Conservation (phyloP, 2,797 vertebrate species). For the Acridotheres tristis region DNA sequence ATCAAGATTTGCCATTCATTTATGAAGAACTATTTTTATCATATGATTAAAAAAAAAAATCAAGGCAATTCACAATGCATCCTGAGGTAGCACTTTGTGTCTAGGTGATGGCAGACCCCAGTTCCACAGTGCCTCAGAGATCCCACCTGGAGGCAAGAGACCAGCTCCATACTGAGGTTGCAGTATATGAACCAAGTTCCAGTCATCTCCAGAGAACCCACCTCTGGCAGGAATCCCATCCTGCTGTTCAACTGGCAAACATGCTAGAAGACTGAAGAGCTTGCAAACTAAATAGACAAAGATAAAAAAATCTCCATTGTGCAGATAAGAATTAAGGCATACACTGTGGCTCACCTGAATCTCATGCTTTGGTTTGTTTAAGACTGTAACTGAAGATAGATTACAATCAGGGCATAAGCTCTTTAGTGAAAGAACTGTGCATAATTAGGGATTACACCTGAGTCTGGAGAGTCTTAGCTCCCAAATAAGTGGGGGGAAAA, state of each 20-base stretch:
- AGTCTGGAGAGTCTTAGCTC: not conserved
- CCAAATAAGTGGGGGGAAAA: not conserved
- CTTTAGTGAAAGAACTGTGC: not conserved
- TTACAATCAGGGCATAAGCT: not conserved
- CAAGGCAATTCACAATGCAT: not conserved
- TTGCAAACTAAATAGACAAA: not conserved
- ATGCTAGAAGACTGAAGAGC: not conserved
- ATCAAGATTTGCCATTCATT: not conserved
- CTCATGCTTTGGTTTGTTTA: not conserved
- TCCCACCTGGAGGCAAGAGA: not conserved
- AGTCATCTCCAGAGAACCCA: not conserved
- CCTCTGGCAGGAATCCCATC: not conserved
- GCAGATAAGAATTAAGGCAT: not conserved
- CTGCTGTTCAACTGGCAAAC: not conserved
- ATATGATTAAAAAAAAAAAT: not conserved
- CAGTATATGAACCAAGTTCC: not conserved
- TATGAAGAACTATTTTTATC: conserved; percentile 13
- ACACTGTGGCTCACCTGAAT: not conserved
- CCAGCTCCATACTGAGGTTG: not conserved
- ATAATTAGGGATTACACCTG: not conserved
- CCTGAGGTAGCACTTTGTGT: not conserved
- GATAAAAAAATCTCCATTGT: not conserved
- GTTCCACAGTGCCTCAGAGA: not conserved
- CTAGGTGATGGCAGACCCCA: not conserved
- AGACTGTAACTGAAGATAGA: not conserved